A percentile compares a stretch with the other conserved stretches of the same genome.
phyloP scores from a whole-genome alignment of 2,113 vertebrate species.

The Pygoscelis adeliae region DNA sequence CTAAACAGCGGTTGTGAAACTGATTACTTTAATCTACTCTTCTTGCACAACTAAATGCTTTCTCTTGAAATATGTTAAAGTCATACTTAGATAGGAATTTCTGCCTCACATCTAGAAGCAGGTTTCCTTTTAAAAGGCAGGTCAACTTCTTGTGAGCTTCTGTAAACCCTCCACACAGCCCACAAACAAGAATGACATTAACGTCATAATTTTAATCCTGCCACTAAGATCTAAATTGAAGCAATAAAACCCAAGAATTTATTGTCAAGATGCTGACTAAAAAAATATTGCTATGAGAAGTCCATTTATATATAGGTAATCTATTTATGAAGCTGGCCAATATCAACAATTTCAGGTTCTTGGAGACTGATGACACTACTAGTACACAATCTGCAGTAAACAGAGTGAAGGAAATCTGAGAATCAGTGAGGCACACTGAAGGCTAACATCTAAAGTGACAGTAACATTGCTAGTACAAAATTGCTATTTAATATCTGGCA shows the following conservation, averaged over 20 bases:
- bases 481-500: background rate
- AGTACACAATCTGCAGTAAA: background rate
- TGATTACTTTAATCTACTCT: background rate
- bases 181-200: background rate
- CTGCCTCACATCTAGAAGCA: background rate
- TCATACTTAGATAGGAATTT: background rate
- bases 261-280: background rate
- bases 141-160: background rate
- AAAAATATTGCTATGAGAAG: background rate
- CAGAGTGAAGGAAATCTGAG: background rate
- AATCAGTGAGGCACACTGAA: background rate
- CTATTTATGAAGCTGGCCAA: background rate
- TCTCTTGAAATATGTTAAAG: background rate
- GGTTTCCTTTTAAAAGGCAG: background rate
- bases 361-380: background rate
- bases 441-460: background rate
- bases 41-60: background rate
- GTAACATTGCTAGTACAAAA: background rate
- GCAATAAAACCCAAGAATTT: background rate
- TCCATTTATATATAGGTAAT: background rate
- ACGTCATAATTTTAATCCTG: background rate
- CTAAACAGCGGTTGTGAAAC: background rate
- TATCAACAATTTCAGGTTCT: background rate
- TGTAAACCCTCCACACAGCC: background rate
- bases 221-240: background rate